Percentiles rank a stretch among this genome's conserved stretches.
phyloP scores from a whole-genome alignment of 2,113 vertebrate species.

The Telmatochromis brachygnathus region DNA sequence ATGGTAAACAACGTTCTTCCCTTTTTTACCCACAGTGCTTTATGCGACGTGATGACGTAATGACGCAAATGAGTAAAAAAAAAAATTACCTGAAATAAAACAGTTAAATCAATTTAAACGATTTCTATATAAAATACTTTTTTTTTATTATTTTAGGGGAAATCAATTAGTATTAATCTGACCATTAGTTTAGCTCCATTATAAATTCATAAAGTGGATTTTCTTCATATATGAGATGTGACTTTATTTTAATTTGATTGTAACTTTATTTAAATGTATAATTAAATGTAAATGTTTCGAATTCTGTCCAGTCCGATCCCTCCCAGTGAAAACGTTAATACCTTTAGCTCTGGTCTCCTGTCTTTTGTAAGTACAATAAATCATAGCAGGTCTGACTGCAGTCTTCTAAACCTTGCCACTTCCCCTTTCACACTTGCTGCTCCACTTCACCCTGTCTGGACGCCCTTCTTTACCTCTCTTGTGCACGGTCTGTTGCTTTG shows the following conservation, averaged over 20 bases:
- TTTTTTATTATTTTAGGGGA: background rate
- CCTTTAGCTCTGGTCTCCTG: background rate
- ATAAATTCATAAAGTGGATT: background rate
- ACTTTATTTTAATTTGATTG: background rate
- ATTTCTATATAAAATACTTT: background rate
- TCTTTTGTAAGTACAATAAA: background rate
- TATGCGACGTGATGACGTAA: background rate
- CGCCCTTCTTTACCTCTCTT: background rate
- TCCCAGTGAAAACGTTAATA: background rate
- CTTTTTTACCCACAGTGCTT: constrained; percentile 43
- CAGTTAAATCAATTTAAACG: background rate
- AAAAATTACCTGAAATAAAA: background rate
- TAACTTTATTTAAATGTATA: background rate
- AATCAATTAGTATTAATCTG: background rate
- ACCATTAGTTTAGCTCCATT: background rate
- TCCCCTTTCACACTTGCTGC: background rate
- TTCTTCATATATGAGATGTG: background rate
- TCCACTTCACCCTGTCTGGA: background rate
- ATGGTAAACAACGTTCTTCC: constrained; percentile 58
- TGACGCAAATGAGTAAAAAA: background rate
- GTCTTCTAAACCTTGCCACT: background rate
- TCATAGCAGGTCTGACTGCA: background rate
- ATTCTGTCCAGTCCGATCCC: background rate
- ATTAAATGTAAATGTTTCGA: background rate
- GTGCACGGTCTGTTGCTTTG: background rate